These are phyloP conservation scores for Lucifuga dentata DNA, from an alignment of 2,113 vertebrate genomes.

Conservation along the genomic window DNA sequence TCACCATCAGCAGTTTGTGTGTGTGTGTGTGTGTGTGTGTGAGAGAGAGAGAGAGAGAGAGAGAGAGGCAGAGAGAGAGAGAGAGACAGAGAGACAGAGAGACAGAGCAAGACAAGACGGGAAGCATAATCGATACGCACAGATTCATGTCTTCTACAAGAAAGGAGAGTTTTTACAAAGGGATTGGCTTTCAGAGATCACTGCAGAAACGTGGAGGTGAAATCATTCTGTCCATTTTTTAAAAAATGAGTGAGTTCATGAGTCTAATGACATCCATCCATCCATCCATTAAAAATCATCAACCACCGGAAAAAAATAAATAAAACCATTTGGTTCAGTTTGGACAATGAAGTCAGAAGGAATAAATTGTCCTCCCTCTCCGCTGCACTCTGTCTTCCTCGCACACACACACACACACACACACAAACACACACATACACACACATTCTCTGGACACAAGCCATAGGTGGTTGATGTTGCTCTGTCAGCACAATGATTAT, in stretches of 20 bases:
- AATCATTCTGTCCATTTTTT: no score
- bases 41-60: neutral
- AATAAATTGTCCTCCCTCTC: no score
- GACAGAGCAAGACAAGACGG: no score
- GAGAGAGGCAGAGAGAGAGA: no score
- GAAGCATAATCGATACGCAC: constrained; percentile 67
- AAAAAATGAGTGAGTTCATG: no score
- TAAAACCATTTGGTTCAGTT: no score
- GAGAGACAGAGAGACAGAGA: no score
- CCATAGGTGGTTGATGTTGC: constrained; percentile 40
- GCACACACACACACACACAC: neutral
- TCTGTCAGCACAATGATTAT: constrained; percentile 62
- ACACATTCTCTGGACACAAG: constrained; percentile 33
- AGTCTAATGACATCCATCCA: no score
- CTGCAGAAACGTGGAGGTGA: neutral
- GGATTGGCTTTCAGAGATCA: neutral
- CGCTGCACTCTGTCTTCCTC: neutral
- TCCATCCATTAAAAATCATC: no score
- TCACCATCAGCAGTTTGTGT: constrained; percentile 69
- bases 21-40: constrained; percentile 17
- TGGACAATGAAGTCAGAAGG: no score
- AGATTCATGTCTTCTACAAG: constrained; percentile 44
- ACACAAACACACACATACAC: constrained; percentile 2
- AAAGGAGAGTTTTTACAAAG: constrained; percentile 19
- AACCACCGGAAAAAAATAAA: no score